Percentiles rank a stretch among this genome's conserved stretches.
These are phyloP conservation scores for Cyanoderma ruficeps DNA, from an alignment of 2,113 vertebrate species.

Conservation along the genomic window DNA sequence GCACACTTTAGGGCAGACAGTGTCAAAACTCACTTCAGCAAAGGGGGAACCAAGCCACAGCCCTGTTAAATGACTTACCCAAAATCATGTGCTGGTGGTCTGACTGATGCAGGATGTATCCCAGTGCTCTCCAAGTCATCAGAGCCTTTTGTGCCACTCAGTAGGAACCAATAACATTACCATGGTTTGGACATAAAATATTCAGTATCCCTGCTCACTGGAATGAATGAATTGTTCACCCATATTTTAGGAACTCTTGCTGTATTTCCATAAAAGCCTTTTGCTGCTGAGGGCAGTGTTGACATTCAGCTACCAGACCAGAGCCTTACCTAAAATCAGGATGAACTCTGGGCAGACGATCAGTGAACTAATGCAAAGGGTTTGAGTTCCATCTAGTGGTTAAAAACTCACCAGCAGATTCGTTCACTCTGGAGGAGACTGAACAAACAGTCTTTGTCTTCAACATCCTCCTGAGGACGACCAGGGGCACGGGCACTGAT, in stretches of 20 bases:
- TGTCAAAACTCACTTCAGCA: background rate
- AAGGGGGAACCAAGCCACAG: background rate
- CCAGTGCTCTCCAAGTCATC: background rate
- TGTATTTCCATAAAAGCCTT: background rate
- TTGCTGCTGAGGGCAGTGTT: background rate
- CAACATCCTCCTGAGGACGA: background rate
- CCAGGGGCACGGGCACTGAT: accelerated
- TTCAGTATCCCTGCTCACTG: background rate
- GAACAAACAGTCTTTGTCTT: too few relatives aligned
- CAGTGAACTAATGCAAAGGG: background rate
- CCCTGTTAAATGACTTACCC: background rate
- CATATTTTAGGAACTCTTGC: background rate
- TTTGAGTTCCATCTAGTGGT: conserved; percentile 45
- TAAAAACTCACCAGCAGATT: background rate
- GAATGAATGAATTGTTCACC: background rate
- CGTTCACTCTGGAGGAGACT: background rate
- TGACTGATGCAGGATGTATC: background rate
- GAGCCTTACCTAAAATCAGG: background rate
- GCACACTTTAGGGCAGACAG: background rate
- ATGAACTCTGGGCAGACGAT: accelerated
- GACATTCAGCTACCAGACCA: background rate
- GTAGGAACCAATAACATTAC: background rate
- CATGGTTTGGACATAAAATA: background rate
- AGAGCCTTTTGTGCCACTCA: background rate
- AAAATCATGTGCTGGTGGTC: background rate